These are phyloP conservation scores for Mesoligia furuncula DNA, from an alignment of 2,888 invertebrate genomes.

Conservation along the genomic window DNA sequence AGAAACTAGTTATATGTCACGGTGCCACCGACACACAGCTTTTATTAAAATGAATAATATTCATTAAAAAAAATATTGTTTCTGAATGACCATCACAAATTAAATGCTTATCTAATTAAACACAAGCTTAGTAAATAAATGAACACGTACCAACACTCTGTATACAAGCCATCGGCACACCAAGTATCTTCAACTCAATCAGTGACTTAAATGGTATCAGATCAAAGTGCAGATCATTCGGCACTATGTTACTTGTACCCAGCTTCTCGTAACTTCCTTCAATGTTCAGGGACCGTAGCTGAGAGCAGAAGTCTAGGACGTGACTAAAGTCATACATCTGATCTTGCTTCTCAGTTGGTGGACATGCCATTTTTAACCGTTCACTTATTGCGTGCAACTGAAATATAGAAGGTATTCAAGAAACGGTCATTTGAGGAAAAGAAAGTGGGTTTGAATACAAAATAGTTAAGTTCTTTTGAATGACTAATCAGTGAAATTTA, in stretches of 20 bases:
- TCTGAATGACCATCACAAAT: neutral
- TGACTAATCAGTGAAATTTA: neutral
- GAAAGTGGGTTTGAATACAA: neutral
- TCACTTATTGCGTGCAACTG: conserved; percentile 97
- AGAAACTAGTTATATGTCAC: neutral
- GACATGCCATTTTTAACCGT: conserved; percentile 96
- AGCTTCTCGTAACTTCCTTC: conserved; percentile 92
- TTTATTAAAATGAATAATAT: neutral
- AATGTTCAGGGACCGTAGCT: conserved; percentile 93
- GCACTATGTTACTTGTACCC: conserved; percentile 95
- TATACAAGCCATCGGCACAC: conserved; percentile 93
- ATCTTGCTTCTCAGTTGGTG: conserved; percentile 94
- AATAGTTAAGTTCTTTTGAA: neutral
- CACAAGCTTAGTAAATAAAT: neutral
- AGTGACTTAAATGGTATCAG: conserved; percentile 95
- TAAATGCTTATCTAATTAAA: neutral
- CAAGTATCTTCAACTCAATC: conserved; percentile 92
- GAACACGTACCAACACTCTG: conserved; percentile 89
- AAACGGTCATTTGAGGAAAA: neutral
- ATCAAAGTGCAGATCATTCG: conserved; percentile 95
- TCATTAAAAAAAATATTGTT: too few species aligned
- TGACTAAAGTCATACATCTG: conserved; percentile 97
- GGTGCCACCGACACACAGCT: too few species aligned
- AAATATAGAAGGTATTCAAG: conserved; percentile 71
- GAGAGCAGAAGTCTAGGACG: conserved; percentile 96